Conservation (phyloP, 2,888 invertebrate species). For the Craniophora ligustri region DNA sequence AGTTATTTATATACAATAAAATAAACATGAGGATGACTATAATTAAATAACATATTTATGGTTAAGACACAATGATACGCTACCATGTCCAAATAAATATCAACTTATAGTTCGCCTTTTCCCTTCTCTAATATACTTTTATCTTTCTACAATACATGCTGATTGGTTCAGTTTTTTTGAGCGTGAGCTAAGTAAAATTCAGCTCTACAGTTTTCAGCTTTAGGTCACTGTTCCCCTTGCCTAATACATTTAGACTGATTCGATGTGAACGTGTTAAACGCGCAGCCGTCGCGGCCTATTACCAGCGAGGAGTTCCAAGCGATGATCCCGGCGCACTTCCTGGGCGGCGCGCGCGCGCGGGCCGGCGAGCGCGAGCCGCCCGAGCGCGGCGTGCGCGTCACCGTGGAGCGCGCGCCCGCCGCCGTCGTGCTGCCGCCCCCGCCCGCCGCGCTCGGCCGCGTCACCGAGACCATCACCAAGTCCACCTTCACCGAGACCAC, state of each 20-base stretch:
- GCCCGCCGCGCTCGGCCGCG: slow-evolving; percentile 94
- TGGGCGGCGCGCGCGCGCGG: slow-evolving; percentile 78
- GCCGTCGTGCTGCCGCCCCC: slow-evolving; percentile 93
- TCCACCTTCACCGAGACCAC: slow-evolving; percentile 98
- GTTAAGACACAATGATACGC: slow-evolving; percentile 46
- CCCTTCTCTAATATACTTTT: slow-evolving; percentile 36
- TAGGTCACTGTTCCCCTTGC: slow-evolving; percentile 17
- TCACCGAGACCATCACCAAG: slow-evolving; percentile 98
- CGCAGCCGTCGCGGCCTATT: slow-evolving; percentile 93
- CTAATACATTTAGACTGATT: slow-evolving; percentile 62
- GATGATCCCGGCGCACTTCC: slow-evolving; percentile 97
- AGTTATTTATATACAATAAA: too few species aligned
- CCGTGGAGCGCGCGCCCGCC: slow-evolving; percentile 92
- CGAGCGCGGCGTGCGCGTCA: slow-evolving; percentile 92
- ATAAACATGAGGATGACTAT: too few species aligned
- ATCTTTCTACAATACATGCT: too few species aligned
- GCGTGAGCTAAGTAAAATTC: too few species aligned
- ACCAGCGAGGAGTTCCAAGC: slow-evolving; percentile 98
- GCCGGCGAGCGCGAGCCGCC: slow-evolving; percentile 65
- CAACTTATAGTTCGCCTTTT: slow-evolving; percentile 10
- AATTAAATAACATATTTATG: too few species aligned
- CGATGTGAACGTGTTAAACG: slow-evolving; percentile 87
- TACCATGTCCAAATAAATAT: slow-evolving; percentile 19
- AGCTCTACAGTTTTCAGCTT: too few species aligned
- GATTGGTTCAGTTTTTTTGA: too few species aligned